Evolutionary conservation across 2,797 vertebrate genomes (phyloP).

Genomic region (Iguana delicatissima): DNA sequence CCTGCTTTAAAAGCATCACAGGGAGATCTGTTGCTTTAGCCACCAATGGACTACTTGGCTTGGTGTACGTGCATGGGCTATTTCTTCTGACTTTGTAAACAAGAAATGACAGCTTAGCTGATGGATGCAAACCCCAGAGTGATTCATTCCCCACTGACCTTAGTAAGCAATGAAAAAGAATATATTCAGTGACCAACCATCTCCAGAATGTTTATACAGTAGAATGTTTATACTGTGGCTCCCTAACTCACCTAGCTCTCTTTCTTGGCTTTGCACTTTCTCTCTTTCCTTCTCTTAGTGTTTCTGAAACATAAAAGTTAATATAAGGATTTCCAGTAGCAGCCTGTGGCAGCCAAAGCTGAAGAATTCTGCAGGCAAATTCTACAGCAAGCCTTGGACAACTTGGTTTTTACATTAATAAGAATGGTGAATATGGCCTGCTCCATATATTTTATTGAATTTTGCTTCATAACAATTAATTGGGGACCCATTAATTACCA

Average conservation of each 20-base stretch:
- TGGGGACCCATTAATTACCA: not conserved
- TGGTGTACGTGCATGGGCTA: not conserved
- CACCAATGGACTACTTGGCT: not conserved
- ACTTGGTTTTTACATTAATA: conserved; percentile 6
- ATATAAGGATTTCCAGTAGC: not conserved
- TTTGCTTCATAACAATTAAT: too few species aligned
- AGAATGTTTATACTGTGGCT: not conserved
- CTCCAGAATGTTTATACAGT: not conserved
- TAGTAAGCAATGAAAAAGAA: not conserved
- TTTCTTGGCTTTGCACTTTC: not conserved
- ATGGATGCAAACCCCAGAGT: conserved; percentile 27
- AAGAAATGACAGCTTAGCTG: not conserved
- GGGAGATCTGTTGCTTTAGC: not conserved
- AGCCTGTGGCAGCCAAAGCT: not conserved
- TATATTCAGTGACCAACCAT: not conserved
- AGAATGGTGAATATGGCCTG: not conserved
- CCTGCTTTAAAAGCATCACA: not conserved
- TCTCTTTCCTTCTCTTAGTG: fast-evolving
- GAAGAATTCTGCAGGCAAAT: not conserved
- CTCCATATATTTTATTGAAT: too few species aligned
- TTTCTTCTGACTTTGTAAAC: conserved; percentile 7
- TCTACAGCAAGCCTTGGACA: too few species aligned
- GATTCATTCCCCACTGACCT: not conserved
- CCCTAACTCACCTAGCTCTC: fast-evolving
- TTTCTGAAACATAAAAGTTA: fast-evolving